Evolutionary conservation across 2,113 vertebrate genomes (phyloP).

Genomic region (Paraplagusia blochii): DNA sequence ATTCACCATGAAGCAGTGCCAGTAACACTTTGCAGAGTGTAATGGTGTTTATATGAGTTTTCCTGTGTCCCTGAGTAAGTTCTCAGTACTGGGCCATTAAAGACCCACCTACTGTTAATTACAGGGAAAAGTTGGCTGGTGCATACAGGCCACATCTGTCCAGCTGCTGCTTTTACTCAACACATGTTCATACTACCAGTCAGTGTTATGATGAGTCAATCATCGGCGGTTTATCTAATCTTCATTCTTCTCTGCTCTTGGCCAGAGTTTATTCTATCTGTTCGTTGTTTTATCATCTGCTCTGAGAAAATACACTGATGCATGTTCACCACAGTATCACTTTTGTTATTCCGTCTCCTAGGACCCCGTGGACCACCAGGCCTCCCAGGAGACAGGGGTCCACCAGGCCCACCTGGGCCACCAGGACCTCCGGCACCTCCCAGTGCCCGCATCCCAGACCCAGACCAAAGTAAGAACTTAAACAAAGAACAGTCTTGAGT

Average conservation of each 20-base stretch:
- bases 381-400: constrained; percentile 82
- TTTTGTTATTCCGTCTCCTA: constrained; percentile 41
- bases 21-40: constrained; percentile 50
- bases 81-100: constrained; percentile 36
- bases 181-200: constrained; percentile 12
- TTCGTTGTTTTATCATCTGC: neutral
- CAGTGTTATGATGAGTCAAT: constrained; percentile 16
- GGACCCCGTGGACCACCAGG: constrained; percentile 83
- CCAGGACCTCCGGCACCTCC: constrained; percentile 58
- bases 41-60: constrained; percentile 66
- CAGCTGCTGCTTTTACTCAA: constrained; percentile 26
- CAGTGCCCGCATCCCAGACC: constrained; percentile 61
- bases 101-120: constrained; percentile 50
- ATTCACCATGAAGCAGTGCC: constrained; percentile 41
- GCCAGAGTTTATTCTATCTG: constrained; percentile 11
- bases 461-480: constrained; percentile 66
- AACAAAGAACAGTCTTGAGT: neutral
- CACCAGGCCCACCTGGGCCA: constrained; percentile 81
- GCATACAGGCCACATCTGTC: constrained; percentile 17
- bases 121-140: constrained; percentile 32
- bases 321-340: constrained; percentile 12
- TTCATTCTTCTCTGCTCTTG: constrained; percentile 27
- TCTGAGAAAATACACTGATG: neutral
- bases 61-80: constrained; percentile 34
- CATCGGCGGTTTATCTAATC: constrained; percentile 34